A percentile compares a stretch with the other conserved stretches of the same genome.
Evolutionary conservation across 1,140 invertebrate species (phyloP).

Genomic region (Sweltsa coloradensis): DNA sequence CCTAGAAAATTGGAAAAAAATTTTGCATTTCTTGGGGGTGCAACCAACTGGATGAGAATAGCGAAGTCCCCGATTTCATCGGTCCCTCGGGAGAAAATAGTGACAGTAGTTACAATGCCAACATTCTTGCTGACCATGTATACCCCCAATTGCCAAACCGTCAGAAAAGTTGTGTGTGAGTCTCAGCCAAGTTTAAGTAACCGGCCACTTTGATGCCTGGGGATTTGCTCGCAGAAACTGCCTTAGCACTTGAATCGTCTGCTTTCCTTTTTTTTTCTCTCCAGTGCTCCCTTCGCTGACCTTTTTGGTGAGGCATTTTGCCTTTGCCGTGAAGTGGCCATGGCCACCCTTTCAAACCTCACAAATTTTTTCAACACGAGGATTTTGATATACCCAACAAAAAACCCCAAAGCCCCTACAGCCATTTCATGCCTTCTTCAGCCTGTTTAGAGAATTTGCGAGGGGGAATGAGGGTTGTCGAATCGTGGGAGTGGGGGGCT

Average conservation of each 20-base stretch:
- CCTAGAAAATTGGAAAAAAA: no score
- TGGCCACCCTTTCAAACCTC: slow-evolving; percentile 69
- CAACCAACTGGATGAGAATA: slow-evolving; percentile 89
- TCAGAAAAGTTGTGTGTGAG: slow-evolving; percentile 96
- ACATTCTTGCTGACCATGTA: slow-evolving; percentile 76
- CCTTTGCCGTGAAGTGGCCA: slow-evolving; percentile 34
- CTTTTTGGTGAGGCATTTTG: slow-evolving; percentile 17
- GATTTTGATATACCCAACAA: slow-evolving; percentile 81
- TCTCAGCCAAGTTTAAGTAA: slow-evolving; percentile 88
- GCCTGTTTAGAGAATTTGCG: slow-evolving; percentile 33
- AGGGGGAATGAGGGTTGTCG: slow-evolving; percentile 36
- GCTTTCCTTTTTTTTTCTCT: slow-evolving; percentile 6
- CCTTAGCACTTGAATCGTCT: slow-evolving; percentile 28
- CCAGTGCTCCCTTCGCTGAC: not conserved
- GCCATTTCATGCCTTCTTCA: slow-evolving; percentile 57
- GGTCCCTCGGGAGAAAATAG: slow-evolving; percentile 89
- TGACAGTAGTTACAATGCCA: slow-evolving; percentile 80
- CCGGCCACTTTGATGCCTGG: slow-evolving; percentile 82
- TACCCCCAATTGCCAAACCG: slow-evolving; percentile 89
- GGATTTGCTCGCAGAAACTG: slow-evolving; percentile 9
- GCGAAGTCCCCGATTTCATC: slow-evolving; percentile 99
- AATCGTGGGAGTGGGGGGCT: slow-evolving; percentile 40
- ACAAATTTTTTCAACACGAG: slow-evolving; percentile 89
- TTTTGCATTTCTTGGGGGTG: slow-evolving; percentile 71
- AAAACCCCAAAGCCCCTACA: slow-evolving; percentile 69